Conservation (phyloP, 2,888 invertebrate species). For the Mylabris sibirica region DNA sequence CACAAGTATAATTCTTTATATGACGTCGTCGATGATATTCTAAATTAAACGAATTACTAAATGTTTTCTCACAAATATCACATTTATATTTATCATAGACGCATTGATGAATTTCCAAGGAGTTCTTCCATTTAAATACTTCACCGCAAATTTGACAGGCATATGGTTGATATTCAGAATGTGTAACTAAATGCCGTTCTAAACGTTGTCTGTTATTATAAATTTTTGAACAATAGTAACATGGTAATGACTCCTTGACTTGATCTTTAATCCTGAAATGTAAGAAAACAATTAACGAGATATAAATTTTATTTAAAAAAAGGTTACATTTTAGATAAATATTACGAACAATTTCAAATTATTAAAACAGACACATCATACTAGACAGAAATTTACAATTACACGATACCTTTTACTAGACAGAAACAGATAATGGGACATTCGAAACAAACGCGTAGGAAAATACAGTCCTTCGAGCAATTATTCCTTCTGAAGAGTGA, state of each 20-base stretch:
- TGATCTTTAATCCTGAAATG: neutral
- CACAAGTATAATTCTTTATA: neutral
- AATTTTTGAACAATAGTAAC: neutral
- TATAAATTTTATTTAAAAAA: neutral
- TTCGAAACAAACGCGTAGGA: no score
- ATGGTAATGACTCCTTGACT: neutral
- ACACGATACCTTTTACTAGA: no score
- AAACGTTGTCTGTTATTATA: neutral
- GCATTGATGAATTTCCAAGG: neutral
- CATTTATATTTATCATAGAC: conserved; percentile 3
- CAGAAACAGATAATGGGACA: no score
- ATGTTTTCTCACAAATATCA: neutral
- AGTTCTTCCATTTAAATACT: neutral
- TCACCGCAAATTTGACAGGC: neutral
- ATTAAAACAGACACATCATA: neutral
- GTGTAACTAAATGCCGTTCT: conserved; percentile 2
- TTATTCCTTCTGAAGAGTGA: no score
- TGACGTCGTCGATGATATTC: neutral
- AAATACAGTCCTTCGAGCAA: no score
- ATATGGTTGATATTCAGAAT: neutral
- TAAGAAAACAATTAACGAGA: neutral
- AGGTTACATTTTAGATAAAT: neutral
- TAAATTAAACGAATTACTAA: conserved; percentile 5
- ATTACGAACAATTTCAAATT: no score
- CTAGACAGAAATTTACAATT: neutral